Base-by-base conservation (phyloP, 2,797 vertebrate species). In the Enteromius trimaculatus region DNA sequence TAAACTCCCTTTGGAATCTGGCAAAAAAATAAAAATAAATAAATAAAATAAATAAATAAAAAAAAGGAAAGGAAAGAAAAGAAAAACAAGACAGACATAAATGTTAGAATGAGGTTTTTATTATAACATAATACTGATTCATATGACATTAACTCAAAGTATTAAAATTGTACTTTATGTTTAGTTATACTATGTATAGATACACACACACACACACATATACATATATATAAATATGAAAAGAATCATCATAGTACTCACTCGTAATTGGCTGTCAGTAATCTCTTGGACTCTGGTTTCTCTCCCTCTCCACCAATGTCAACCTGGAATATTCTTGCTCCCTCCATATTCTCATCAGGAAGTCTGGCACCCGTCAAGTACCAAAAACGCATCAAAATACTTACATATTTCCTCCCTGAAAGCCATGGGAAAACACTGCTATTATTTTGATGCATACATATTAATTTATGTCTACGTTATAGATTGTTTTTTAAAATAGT, bases 1-100 rank as follows among this genome's bases (percentile, higher is more conserved):
- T 98, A 89, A 98, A 98, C 90, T 99, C 98, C 87, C 97, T 96
- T 51, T 96, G 97, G 89, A 99, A 99, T 88, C 98, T 99, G 90
- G 19, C 87, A 77, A 69, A 53, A 80, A 80, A 68, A 39, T n/a
- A n/a, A n/a, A n/a, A n/a, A n/a, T n/a, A n/a, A n/a, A n/a, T n/a
- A n/a, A n/a, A n/a, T n/a, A n/a, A n/a, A n/a, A n/a, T n/a, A n/a
- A n/a, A n/a, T n/a, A n/a, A n/a, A n/a, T n/a, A n/a, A n/a, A n/a
- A n/a, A n/a, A n/a, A n/a, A n/a, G n/a, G n/a, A 39, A 39, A 39
- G 1, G 6, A 6, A 37, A 37, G 3, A 8, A 39, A 8, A 8
- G 62, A 2, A 39, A 55, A 64, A 26, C 21, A 79, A 79, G 26
- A 82, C 14, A 83, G n/a, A 74, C n/a, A 76, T 42, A 42, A 13